Evolutionary conservation across 1,140 invertebrate genomes (phyloP), one percentile per base, ranked within the genome.

Genomic region (Babylonia areolata): DNA sequence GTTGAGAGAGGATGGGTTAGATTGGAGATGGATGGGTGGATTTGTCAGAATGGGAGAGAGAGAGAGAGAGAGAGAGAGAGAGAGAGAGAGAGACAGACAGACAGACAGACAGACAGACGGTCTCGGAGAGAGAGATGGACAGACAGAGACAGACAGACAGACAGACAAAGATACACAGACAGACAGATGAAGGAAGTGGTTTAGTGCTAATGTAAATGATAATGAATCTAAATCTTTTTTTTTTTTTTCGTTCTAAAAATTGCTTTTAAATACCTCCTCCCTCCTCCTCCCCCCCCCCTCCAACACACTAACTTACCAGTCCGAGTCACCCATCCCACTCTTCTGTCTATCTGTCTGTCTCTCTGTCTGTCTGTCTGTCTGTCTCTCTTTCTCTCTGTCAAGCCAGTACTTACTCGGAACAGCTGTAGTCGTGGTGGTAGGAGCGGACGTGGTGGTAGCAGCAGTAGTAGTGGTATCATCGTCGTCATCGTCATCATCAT

Each of bases 281-380:
- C n/a, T n/a, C n/a, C n/a, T n/a, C n/a, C n/a, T n/a, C n/a, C n/a
- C n/a, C n/a, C n/a, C n/a, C n/a, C n/a, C n/a, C n/a, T 51, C 20
- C 9, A 11, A 51, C 46, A 51, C 46, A 51, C 20, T 20, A 6
- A 51, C 20, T 11, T 51, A 11, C 46, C 46, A 20, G 9, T 51
- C 20, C 9, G 20, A 51, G 20, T 51, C 9, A 2, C 33, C 37
- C 33, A 3, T 9, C 73, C 35, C 73, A 6, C 33, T 75, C 73
- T 39, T 78, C 77, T 79, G 6, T 17, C 37, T 79, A 39, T 42
- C 77, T 79, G 77, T 28, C 37, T 79, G 77, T 40, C 77, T 79
- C 37, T 40, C 77, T 79, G 15, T 42, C 15, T 79, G 37, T 79
- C 37, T 42, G 23, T 42, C 37, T 79, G 37, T 42, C 39, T 79